Percentiles rank a stretch among this genome's conserved stretches.
These are phyloP conservation scores for Brevimyrus niger DNA, from an alignment of 2,113 vertebrate genomes.

Conservation along the genomic window DNA sequence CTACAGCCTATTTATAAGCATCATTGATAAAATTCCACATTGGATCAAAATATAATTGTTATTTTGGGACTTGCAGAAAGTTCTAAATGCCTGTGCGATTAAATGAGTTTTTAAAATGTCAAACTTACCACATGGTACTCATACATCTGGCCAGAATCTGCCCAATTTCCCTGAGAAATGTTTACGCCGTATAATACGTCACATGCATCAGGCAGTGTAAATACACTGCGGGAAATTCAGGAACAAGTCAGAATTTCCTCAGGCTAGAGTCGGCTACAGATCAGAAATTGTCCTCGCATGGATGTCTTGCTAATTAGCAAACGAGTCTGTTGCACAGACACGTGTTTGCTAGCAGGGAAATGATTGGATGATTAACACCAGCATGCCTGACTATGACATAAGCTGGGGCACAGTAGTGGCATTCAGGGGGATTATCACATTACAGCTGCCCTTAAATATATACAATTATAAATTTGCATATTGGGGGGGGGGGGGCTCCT, in stretches of 20 bases:
- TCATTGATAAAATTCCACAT: constrained; percentile 1
- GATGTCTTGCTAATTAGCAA: background rate
- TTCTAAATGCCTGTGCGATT: background rate
- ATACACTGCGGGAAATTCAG: background rate
- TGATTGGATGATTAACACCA: background rate
- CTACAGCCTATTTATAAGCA: background rate
- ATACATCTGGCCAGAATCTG: background rate
- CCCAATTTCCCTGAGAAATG: background rate
- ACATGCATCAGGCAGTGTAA: background rate
- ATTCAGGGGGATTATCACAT: background rate
- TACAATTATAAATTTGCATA: background rate
- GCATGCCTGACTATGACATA: background rate
- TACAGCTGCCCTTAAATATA: background rate
- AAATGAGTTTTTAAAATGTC: background rate
- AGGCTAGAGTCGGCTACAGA: background rate
- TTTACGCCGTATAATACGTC: background rate
- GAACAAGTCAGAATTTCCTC: background rate
- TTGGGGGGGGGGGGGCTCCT: background rate
- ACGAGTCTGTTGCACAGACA: background rate
- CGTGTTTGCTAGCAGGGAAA: background rate
- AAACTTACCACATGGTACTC: background rate
- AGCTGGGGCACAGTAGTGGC: background rate
- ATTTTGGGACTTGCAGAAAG: background rate
- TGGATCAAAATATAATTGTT: background rate
- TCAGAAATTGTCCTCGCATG: background rate